Evolutionary conservation across 2,113 vertebrate species (phyloP).

Genomic region (Pyxicephalus adspersus): DNA sequence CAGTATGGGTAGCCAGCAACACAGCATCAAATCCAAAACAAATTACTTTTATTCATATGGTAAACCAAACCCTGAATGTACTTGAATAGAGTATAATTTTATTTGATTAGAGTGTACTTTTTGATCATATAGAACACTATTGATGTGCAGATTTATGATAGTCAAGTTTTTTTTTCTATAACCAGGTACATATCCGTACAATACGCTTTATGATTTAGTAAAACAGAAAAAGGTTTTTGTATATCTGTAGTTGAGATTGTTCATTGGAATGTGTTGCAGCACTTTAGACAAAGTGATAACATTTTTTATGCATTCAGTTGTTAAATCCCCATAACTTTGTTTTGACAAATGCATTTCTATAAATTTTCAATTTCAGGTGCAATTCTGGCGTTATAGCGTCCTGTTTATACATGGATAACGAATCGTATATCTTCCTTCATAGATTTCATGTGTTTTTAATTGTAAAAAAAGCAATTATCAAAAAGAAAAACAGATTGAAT

Average conservation of each 20-base stretch:
- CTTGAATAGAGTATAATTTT: too few species aligned
- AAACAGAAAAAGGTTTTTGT: neutral
- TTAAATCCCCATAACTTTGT: constrained; percentile 7
- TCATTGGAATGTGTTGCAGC: neutral
- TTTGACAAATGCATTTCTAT: constrained; percentile 14
- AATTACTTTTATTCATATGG: too few species aligned
- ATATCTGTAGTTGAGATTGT: neutral
- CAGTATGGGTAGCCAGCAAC: too few species aligned
- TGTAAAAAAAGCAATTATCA: constrained; percentile 3
- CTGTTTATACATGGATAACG: neutral
- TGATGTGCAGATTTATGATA: constrained; percentile 19
- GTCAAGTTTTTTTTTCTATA: neutral
- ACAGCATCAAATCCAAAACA: too few species aligned
- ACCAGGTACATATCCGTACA: neutral
- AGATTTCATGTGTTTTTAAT: neutral
- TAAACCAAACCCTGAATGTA: too few species aligned
- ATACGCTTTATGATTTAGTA: neutral
- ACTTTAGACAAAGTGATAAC: constrained; percentile 7
- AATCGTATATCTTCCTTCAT: constrained; percentile 22
- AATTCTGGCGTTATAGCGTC: constrained; percentile 10
- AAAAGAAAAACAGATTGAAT: too few species aligned
- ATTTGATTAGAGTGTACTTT: too few species aligned
- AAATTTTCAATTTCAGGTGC: constrained; percentile 27
- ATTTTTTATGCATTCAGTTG: constrained; percentile 21
- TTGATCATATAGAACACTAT: neutral